Base-by-base conservation (phyloP, 2,113 vertebrate genomes). In the Entomyzon cyanotis region DNA sequence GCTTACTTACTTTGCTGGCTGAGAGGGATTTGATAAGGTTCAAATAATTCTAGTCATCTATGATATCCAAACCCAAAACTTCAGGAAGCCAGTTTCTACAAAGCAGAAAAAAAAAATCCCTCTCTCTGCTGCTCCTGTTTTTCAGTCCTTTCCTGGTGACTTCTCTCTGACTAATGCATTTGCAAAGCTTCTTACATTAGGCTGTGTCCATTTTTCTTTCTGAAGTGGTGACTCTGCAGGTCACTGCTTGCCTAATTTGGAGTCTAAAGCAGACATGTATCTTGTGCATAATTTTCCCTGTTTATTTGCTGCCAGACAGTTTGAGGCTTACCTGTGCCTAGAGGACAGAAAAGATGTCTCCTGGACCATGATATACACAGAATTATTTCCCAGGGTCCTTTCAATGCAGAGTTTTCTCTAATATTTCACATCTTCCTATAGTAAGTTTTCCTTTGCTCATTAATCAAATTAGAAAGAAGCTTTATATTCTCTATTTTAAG, bases 171-270 rank as follows among this genome's bases (percentile, higher is more conserved):
- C 77, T 84, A 95, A 96, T 47, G 23, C 68, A 87, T 91, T 94
- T 94, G 86, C 55, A 90, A 96, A 92, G 69, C 62, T 75, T 94
- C 62, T 89, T 92, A 90, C 20, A 82, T 74, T 87, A 87, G 84
- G 69, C 74, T 94, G 39, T 79, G 87, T 85, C 56, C 60, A 81
- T 93, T 95, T 92, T 81, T 94, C 80, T 83, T 78, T 81, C 67
- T 87, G 70, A 89, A 93, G 63, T 64, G 53, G 56, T 28, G n/a
- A 85, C 81, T 88, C 56, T 67, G 75, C 63, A 93, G 86, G 80
- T 93, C 69, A 92, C 39, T 11, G 59, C 31, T 80, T 50, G 70
- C n/a, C 65, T 94, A 89, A 95, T 89, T 75, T 84, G 37, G 52
- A 92, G 28, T 69, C 41, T 59, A 89, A 96, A 87, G 33, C 6